A percentile compares a stretch with the other conserved stretches of the same genome.
phyloP scores from a whole-genome alignment of 2,113 vertebrate genomes.

The Pseudonaja textilis region DNA sequence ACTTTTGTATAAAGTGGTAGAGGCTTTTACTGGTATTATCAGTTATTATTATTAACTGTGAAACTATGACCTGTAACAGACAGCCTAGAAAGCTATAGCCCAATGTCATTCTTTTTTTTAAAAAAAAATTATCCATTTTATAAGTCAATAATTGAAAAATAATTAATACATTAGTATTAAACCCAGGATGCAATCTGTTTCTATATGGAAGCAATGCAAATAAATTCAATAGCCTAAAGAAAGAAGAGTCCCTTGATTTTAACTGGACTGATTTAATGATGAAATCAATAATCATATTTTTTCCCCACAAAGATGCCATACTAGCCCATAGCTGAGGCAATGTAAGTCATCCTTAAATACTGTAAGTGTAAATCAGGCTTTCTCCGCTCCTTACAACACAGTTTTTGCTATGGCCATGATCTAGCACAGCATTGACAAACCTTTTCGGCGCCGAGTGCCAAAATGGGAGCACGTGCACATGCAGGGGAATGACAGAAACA shows the following conservation, averaged over 20 bases:
- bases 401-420: background rate
- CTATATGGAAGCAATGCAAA: background rate
- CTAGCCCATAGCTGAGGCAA: background rate
- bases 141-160: background rate
- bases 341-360: background rate
- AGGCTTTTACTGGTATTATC: background rate
- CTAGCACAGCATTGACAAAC: background rate
- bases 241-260: background rate
- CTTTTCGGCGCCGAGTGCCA: too few relatives aligned
- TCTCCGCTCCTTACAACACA: background rate
- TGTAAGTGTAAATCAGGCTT: background rate
- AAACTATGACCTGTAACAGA: background rate
- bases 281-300: background rate
- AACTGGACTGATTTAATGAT: background rate
- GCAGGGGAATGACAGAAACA: too few relatives aligned
- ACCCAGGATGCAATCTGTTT: background rate
- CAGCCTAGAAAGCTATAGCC: background rate
- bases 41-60: background rate
- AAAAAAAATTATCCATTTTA: background rate
- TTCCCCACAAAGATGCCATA: background rate
- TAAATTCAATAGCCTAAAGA: background rate
- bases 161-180: background rate
- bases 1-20: background rate
- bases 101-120: background rate
- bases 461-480: too few relatives aligned